A percentile compares a stretch with the other conserved stretches of the same genome.
phyloP scores from a whole-genome alignment of 2,888 invertebrate species.

The Apamea sordens region DNA sequence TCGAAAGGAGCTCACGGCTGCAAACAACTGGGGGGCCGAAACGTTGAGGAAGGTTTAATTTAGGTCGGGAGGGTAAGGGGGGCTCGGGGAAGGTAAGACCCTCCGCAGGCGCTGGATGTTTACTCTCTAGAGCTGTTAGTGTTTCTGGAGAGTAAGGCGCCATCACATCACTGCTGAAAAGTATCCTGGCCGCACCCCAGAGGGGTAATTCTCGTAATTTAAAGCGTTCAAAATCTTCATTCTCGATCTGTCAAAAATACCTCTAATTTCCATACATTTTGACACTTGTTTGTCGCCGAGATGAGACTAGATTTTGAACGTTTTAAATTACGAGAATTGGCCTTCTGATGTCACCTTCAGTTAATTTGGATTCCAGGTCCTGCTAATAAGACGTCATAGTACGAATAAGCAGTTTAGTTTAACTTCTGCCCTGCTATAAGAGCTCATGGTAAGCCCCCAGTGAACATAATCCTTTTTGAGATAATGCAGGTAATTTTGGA shows the following conservation, averaged over 20 bases:
- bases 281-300: no score
- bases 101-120: not conserved
- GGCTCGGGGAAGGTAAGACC: not conserved
- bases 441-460: no score
- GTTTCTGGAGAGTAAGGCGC: not conserved
- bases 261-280: no score
- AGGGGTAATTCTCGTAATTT: no score
- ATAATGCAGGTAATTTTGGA: not conserved
- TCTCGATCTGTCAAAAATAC: no score
- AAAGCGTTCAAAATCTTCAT: no score
- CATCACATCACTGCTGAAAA: not conserved
- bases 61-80: not conserved
- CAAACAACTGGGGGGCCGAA: not conserved
- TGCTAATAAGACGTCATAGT: no score
- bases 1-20: no score
- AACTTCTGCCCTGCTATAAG: no score
- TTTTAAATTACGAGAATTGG: no score
- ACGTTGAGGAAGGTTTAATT: not conserved
- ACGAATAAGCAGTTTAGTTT: no score
- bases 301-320: no score
- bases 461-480: not conserved
- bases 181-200: not conserved
- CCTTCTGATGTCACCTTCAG: not conserved
- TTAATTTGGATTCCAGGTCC: not conserved
- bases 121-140: not conserved